Evolutionary conservation across 2,113 vertebrate species (phyloP), one percentile per base, ranked within the genome.

Genomic region (Brachionichthys hirsutus): DNA sequence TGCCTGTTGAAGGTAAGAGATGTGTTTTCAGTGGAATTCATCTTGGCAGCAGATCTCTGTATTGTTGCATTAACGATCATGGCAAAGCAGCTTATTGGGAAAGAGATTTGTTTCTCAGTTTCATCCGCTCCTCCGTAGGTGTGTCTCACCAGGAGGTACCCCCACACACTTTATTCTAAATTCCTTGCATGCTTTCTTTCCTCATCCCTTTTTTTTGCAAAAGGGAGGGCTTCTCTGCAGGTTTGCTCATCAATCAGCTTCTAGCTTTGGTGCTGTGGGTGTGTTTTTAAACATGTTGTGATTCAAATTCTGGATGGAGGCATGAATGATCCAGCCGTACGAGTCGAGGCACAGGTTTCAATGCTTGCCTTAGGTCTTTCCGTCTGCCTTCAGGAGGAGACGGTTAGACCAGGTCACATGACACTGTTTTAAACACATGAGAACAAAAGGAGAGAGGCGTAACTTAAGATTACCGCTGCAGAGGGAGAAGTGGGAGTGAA

Each of bases 1-100:
- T 52, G 69, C 60, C 89, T 73, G 76, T 10, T 67, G 75, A 81
- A 91, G 92, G 94, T 94, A 93, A 83, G 81, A 24, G 24, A 30
- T 30, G 24, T 30, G 8, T 30, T 30, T 6, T 30, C 4, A 17
- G 12, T 14, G 18, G 9, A 9, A 20, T 48, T 48, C 4, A 20
- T 52, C 20, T 45, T 50, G 16, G 15, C 68, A 38, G 69, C 20
- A 54, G 41, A 45, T 47, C 10, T 36, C 7, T 47, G 6, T 11
- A 9, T 54, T 52, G 4, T 16, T 6, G 7, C 24, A 30, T 30
- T 30, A 6, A 46, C 18, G 4, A 34, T 52, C 14, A 16, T 52
- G 12, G 50, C 6, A 30, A 30, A 30, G n/a, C 24, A 4, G 24
- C 36, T 38, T 38, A 4, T 12, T 42, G 40, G 40, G 35, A 35